Base-by-base conservation (phyloP, 2,888 invertebrate genomes). In the Xestia sexstrigata region DNA sequence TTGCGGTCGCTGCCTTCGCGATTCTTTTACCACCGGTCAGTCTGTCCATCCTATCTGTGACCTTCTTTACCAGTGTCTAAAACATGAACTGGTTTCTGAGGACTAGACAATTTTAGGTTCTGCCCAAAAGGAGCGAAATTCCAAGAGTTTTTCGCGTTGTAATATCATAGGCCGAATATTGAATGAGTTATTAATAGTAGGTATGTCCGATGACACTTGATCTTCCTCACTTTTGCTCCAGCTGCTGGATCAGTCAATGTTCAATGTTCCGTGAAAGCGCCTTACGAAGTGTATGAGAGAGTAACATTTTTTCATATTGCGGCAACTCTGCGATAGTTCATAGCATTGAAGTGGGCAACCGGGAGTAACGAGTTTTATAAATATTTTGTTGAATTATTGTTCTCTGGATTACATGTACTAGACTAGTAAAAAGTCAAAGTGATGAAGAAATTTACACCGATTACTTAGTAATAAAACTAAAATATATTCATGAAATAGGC, bases 221-320 rank as follows among this genome's bases (percentile, higher is more conserved):
- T 83, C 66, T 80, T 68, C 70, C 15, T 78, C 78, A 45, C 67
- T 45, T 39, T 58, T 58, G 55, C 72, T 62, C 23, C 74, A 78
- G n/a, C 42, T 35, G 49, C 76, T 74, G 71, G 68, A 81, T 84
- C 79, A 76, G 85, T 87, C 80, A 87, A 66, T 63, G 74, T 79
- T 77, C 79, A 76, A 79, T 77, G 82, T 77, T 26, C 75, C 74
- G 79, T 72, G 81, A 81, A 77, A 74, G 72, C 65, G 73, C 68
- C 39, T 76, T 45, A 45, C 65, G 49, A 55, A 67, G 49, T 79
- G 45, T 4, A 70, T 70, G 17, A 47, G 72, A 55, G 55, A 47
- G 58, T 23, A 63, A 74, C 63, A 66, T 70, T 70, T 82, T 79
- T 74, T 83, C 42, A 79, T 79, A 75, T 80, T 55, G 80, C 35